A percentile compares a stretch with the other conserved stretches of the same genome.
Conservation (phyloP, 2,888 invertebrate genomes). For the Nephrotoma guestfalica region DNA sequence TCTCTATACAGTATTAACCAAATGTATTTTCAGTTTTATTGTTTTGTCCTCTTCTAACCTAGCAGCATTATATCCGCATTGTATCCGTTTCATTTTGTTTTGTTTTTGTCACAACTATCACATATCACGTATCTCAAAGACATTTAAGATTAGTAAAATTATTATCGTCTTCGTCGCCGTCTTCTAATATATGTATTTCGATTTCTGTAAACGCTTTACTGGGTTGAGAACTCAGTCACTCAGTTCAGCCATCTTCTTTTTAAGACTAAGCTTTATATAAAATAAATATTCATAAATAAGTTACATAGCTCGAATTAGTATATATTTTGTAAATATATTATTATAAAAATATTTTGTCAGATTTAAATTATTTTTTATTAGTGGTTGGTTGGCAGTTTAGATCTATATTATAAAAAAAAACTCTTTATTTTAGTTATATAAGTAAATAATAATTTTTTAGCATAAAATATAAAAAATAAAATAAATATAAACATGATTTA, state of each 20-base stretch:
- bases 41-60: not conserved
- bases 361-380: slow-evolving; percentile 3
- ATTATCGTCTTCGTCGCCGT: not conserved
- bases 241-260: not conserved
- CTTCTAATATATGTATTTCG: not conserved
- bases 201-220: not conserved
- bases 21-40: not conserved
- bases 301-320: not conserved
- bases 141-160: not conserved
- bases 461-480: not conserved
- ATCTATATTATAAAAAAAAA: not conserved
- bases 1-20: not conserved
- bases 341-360: not conserved
- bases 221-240: not conserved
- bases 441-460: not conserved
- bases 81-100: not conserved
- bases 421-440: not conserved
- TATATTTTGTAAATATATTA: not conserved
- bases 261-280: not conserved
- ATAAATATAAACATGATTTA: not conserved
- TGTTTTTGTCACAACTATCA: not conserved
- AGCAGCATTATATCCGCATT: not conserved
- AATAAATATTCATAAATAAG: not conserved
- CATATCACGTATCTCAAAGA: not conserved
- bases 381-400: not conserved